Evolutionary conservation across 2,797 vertebrate genomes (phyloP), one percentile per base, ranked within the genome.

Genomic region (Thaleichthys pacificus): DNA sequence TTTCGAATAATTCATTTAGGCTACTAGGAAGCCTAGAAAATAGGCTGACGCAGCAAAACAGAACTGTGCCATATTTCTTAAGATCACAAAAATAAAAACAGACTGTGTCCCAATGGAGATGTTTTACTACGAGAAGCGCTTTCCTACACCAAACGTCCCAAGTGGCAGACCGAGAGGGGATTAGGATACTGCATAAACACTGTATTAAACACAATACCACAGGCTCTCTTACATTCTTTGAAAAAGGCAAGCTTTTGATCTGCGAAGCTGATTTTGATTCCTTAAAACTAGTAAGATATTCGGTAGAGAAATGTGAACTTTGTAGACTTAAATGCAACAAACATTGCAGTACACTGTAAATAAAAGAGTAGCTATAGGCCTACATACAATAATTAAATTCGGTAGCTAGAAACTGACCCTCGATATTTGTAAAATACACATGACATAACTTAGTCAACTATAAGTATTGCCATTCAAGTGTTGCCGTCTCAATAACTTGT

Each of bases 11-110:
- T 14, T 47, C 0, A 47, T 47, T 47, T 47, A 47, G 42, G 42
- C 35, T 61, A 76, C 66, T 14, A 21, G 82, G 80, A 78, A 84
- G 80, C 70, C 72, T 64, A 62, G 24, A 54, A 74, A 73, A 73
- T 42, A 73, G 35, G 3, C 56, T 74, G 78, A 65, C 69, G 78
- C 72, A 82, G 28, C 66, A 2, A 6, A 66, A 68, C 70, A 61
- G 80, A 56, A 56, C 51, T 56, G 51, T n/a, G 51, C 51, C 72
- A 80, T 81, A 74, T 62, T 84, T 66, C 49, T 82, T 26, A 61
- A 71, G 76, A 84, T 84, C 38, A 61, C 15, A n/a, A 72, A 70
- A 75, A 58, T 70, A 64, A 28, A 64, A 4, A 54, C 65, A 80
- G 82, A 77, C 85, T 72, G 72, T 61, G 57, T 72, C 58, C 60